Evolutionary conservation across 2,888 invertebrate species (phyloP).

Genomic region (Ptychoptera contaminata): DNA sequence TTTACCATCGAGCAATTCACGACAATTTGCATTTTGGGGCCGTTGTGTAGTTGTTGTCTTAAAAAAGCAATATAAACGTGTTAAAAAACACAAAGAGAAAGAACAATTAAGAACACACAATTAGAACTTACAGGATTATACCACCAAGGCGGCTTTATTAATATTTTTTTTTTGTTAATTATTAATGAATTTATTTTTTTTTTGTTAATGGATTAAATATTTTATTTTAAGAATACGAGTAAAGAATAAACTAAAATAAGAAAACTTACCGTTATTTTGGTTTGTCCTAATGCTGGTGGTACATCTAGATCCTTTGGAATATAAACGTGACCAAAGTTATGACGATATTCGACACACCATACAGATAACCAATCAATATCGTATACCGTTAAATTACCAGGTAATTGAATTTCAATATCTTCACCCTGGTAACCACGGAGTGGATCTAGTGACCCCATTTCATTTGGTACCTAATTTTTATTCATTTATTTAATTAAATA

Average conservation of each 20-base stretch:
- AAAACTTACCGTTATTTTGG: conserved; percentile 68
- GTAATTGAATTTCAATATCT: conserved; percentile 80
- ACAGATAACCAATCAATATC: conserved; percentile 85
- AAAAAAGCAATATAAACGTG: conserved; percentile 19
- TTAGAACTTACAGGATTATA: conserved; percentile 73
- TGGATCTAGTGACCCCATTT: conserved; percentile 66
- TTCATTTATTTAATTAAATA: neutral
- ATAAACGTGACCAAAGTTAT: conserved; percentile 81
- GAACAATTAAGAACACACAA: neutral
- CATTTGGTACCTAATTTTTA: conserved; percentile 56
- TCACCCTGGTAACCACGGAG: conserved; percentile 78
- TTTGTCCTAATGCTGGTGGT: conserved; percentile 79
- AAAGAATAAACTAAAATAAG: conserved; percentile 4
- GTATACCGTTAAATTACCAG: conserved; percentile 69
- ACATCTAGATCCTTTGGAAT: conserved; percentile 79
- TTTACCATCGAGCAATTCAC: conserved; percentile 65
- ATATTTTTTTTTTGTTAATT: conserved; percentile 11
- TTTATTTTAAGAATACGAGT: conserved; percentile 1
- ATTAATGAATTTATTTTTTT: neutral
- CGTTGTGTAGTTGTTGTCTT: conserved; percentile 66
- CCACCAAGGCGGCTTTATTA: conserved; percentile 74
- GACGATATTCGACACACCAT: conserved; percentile 79
- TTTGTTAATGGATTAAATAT: neutral
- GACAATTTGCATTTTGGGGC: conserved; percentile 59
- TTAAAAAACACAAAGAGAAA: neutral